These are phyloP conservation scores for Temnothorax ravouxi DNA, from an alignment of 2,888 invertebrate genomes.

Conservation along the genomic window DNA sequence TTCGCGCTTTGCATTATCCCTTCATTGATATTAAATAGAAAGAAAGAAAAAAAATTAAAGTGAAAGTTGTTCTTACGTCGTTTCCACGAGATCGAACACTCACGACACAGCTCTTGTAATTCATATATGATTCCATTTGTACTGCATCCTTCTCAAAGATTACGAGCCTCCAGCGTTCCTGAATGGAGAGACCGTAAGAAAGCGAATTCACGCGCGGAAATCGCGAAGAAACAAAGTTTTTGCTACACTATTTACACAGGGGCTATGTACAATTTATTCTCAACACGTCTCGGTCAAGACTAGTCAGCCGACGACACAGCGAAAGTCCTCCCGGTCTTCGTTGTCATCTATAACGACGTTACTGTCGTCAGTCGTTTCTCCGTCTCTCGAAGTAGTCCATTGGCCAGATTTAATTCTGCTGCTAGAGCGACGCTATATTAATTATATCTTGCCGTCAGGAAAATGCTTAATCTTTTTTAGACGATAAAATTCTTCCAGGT, in stretches of 20 bases:
- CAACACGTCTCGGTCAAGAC: conserved; percentile 50
- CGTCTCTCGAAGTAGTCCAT: conserved; percentile 17
- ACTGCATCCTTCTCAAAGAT: conserved; percentile 41
- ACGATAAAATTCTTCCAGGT: conserved; percentile 22
- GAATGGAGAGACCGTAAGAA: conserved; percentile 36
- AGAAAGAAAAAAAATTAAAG: conserved; percentile 2
- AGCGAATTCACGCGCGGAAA: conserved; percentile 43
- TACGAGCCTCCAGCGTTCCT: not conserved
- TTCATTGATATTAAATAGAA: not conserved
- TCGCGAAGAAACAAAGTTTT: conserved; percentile 58
- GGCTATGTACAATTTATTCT: conserved; percentile 75
- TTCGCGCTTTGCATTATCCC: too few species aligned
- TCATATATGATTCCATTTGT: conserved; percentile 38
- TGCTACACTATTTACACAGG: conserved; percentile 78
- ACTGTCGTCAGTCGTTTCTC: conserved; percentile 53
- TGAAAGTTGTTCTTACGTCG: not conserved
- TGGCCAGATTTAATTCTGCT: conserved; percentile 5
- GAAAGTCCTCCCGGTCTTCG: conserved; percentile 62
- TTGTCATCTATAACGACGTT: conserved; percentile 65
- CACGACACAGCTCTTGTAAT: not conserved
- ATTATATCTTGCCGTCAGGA: not conserved
- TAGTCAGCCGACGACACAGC: conserved; percentile 53
- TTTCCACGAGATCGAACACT: conserved; percentile 4
- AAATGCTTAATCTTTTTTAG: conserved; percentile 19
- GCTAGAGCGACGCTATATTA: not conserved